These are phyloP conservation scores for Calliopum simillimum DNA, from an alignment of 2,888 invertebrate species.

Conservation along the genomic window DNA sequence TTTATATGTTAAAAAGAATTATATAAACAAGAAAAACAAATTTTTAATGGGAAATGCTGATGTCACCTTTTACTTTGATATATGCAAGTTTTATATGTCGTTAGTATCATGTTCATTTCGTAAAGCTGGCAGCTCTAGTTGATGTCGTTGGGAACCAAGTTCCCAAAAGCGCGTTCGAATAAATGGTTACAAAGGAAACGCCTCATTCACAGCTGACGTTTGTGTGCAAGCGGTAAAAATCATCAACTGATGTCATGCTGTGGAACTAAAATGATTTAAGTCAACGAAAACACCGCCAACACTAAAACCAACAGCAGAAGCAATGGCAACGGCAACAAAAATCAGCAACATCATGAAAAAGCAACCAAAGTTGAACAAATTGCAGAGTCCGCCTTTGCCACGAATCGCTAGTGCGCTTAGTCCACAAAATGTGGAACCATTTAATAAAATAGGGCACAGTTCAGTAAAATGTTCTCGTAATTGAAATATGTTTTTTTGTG, in stretches of 20 bases:
- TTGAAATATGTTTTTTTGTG: too few species aligned
- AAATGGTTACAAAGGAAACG: not conserved
- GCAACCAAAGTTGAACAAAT: conserved; percentile 28
- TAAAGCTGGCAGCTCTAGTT: not conserved
- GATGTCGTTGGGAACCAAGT: not conserved
- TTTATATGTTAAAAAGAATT: too few species aligned
- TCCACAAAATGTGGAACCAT: too few species aligned
- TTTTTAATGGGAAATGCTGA: too few species aligned
- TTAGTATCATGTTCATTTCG: not conserved
- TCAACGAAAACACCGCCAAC: conserved; percentile 40
- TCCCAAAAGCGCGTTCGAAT: not conserved
- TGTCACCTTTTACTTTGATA: too few species aligned
- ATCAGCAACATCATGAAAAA: too few species aligned
- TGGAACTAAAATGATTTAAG: conserved; percentile 44
- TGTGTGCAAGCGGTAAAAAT: not conserved
- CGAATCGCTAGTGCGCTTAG: too few species aligned
- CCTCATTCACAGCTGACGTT: not conserved
- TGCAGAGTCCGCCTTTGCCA: conserved; percentile 16
- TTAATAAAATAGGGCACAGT: too few species aligned
- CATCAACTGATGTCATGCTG: conserved; percentile 44
- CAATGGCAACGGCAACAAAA: too few species aligned
- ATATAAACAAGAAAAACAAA: too few species aligned
- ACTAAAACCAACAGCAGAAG: too few species aligned
- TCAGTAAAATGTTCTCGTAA: too few species aligned
- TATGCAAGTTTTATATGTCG: not conserved